phyloP scores from a whole-genome alignment of 1,140 invertebrate genomes.

The Apis laboriosa region DNA sequence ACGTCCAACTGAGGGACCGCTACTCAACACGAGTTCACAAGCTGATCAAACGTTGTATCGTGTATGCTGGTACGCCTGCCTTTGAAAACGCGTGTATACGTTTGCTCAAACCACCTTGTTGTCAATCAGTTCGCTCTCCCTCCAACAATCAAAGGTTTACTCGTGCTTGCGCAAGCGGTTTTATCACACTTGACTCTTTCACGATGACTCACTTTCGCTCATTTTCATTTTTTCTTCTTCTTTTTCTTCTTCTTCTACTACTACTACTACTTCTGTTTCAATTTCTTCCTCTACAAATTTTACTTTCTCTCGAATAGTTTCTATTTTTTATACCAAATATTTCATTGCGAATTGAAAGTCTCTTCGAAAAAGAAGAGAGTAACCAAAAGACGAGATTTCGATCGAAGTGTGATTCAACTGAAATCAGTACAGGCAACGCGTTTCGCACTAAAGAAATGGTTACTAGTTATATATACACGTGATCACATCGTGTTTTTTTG shows the following conservation, averaged over 20 bases:
- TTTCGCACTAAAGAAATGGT: background rate
- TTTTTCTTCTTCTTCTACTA: background rate
- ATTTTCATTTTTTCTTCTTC: background rate
- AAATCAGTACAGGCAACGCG: background rate
- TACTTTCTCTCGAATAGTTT: background rate
- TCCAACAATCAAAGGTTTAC: background rate
- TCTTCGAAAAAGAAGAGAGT: background rate
- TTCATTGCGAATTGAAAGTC: background rate
- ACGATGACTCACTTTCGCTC: background rate
- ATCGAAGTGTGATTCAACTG: background rate
- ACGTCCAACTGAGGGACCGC: conserved; percentile 23
- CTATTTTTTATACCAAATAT: background rate
- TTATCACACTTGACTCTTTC: background rate
- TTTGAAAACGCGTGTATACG: background rate
- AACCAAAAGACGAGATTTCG: background rate
- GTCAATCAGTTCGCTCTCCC: background rate
- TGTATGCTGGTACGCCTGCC: background rate
- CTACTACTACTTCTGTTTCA: background rate
- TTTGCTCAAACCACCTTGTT: conserved; percentile 30
- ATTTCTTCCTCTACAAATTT: background rate
- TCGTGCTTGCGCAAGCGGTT: background rate
- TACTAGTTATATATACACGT: background rate
- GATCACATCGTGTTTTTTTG: background rate
- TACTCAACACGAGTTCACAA: background rate
- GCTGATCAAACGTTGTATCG: background rate